phyloP scores from a whole-genome alignment of 2,797 vertebrate species.

The Cheirogaleus major region DNA sequence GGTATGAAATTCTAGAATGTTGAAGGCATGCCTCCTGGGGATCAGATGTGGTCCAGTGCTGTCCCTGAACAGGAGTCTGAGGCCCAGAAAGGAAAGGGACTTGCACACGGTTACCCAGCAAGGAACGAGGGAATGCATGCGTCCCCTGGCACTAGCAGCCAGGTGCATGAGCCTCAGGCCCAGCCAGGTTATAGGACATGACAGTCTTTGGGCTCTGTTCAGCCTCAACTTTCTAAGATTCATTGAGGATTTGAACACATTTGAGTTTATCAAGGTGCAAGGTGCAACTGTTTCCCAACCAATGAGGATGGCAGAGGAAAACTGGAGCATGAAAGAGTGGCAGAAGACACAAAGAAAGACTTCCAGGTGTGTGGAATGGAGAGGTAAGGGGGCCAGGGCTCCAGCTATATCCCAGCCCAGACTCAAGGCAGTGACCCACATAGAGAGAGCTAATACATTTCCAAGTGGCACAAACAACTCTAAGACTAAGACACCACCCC shows the following conservation, averaged over 20 bases:
- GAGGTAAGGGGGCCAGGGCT: not conserved
- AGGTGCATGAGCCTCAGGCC: not conserved
- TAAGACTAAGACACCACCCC: not conserved
- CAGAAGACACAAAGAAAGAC: not conserved
- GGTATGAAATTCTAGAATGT: not conserved
- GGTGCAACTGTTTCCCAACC: not conserved
- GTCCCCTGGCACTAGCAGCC: not conserved
- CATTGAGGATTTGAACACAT: not conserved
- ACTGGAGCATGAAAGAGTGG: not conserved
- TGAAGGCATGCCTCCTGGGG: not conserved
- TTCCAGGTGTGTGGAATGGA: not conserved
- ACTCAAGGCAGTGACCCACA: not conserved
- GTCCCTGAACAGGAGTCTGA: not conserved
- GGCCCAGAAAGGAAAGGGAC: not conserved
- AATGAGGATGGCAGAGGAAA: not conserved
- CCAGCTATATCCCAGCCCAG: not conserved
- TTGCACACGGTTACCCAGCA: not conserved
- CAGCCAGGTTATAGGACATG: not conserved
- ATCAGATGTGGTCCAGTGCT: not conserved
- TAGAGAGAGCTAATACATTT: not conserved
- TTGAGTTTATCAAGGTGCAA: not conserved
- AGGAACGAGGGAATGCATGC: not conserved
- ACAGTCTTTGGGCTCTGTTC: not conserved
- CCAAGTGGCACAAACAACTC: not conserved
- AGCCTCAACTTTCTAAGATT: not conserved